A percentile compares a stretch with the other conserved stretches of the same genome.
phyloP scores from a whole-genome alignment of 2,888 invertebrate genomes.

The Perizoma affinitatum region DNA sequence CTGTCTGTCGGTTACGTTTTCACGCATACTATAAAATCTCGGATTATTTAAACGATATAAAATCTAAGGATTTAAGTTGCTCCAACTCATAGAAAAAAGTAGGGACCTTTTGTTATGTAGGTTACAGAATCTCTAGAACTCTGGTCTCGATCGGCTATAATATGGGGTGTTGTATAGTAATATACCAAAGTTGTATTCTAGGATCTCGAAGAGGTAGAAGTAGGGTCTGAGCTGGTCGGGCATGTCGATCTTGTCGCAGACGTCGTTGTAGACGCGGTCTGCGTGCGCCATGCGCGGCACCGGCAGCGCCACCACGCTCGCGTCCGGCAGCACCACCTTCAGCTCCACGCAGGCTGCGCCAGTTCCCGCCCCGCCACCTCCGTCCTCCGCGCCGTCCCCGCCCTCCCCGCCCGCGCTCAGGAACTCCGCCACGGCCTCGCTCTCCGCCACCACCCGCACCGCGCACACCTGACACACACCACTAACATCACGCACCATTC shows the following conservation, averaged over 20 bases:
- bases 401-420: conserved; percentile 96
- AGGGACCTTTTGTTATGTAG: no score
- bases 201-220: conserved; percentile 98
- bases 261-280: conserved; percentile 94
- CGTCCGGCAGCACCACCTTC: conserved; percentile 93
- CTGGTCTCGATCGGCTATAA: neutral
- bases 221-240: conserved; percentile 92
- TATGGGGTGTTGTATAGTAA: neutral
- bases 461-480: conserved; percentile 89
- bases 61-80: no score
- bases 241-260: conserved; percentile 93
- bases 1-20: no score
- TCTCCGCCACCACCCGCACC: conserved; percentile 98
- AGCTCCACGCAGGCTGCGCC: conserved; percentile 90
- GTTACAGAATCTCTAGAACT: no score
- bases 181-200: conserved; percentile 98
- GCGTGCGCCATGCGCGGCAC: conserved; percentile 95
- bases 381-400: conserved; percentile 87
- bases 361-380: conserved; percentile 66
- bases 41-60: no score
- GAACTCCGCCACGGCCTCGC: conserved; percentile 98
- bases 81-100: no score
- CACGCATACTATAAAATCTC: no score
- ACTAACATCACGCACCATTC: no score
- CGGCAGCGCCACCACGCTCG: conserved; percentile 94